phyloP scores from a whole-genome alignment of 64 coral and sea anemone species.

The Montipora cactus region DNA sequence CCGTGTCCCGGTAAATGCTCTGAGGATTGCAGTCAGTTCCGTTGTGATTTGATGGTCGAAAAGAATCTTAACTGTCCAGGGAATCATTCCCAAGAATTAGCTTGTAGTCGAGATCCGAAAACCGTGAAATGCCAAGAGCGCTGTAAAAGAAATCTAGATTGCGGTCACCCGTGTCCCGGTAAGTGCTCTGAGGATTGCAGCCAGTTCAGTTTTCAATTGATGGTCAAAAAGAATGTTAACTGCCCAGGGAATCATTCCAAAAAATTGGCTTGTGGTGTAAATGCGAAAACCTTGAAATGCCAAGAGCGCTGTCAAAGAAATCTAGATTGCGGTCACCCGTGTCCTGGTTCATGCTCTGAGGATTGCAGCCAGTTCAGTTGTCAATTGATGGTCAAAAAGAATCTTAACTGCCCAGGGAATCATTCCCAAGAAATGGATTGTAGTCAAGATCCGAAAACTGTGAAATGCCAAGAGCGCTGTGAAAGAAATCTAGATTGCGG shows the following conservation, averaged over 20 bases:
- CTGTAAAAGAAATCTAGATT: no score
- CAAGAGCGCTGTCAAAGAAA: slow-evolving; percentile 11
- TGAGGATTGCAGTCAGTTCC: no score
- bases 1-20: no score
- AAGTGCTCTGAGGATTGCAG: no score
- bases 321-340: slow-evolving; percentile 39
- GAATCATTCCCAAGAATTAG: no score
- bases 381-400: neutral
- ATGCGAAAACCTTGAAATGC: slow-evolving; percentile 4
- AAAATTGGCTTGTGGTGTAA: slow-evolving; percentile 4
- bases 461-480: slow-evolving; percentile 41
- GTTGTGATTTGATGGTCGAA: no score
- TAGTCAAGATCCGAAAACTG: neutral
- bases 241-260: slow-evolving; percentile 48
- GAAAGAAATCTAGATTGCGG: slow-evolving; percentile 22
- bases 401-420: slow-evolving; percentile 18
- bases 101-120: no score
- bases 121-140: no score
- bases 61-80: no score
- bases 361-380: neutral
- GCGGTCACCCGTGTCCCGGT: no score
- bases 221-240: neutral
- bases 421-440: slow-evolving; percentile 29
- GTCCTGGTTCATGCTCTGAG: slow-evolving; percentile 44
- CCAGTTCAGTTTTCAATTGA: no score